Evolutionary conservation across 2,888 invertebrate genomes (phyloP), one percentile per base, ranked within the genome.

Genomic region (Lochmaea crataegi): DNA sequence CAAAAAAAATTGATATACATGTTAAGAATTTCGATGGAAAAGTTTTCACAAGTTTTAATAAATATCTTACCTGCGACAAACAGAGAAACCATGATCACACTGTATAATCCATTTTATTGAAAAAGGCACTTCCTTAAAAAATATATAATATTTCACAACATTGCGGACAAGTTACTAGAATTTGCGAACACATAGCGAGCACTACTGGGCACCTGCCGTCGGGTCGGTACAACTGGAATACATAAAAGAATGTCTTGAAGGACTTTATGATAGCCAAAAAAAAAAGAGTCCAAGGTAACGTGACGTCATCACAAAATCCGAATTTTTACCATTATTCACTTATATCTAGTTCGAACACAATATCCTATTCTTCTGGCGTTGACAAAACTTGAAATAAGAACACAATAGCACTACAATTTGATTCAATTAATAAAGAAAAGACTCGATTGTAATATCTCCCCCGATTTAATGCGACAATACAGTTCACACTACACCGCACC

Each of bases 231-330:
- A 18, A 68, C 38, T 63, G 38, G 26, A 48, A 69, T 53, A 41
- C 53, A 32, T 56, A 68, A 65, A 68, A 65, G n/a, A 51, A 51
- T 48, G 56, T 58, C 60, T 41, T 56, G 65, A 68, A 71, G 77
- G 79, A 80, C 83, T 82, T 83, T 80, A 42, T 60, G 69, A 26
- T 69, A 56, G 74, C 69, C 79, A 80, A 75, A 83, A 85, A 51
- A 57, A 61, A 63, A 63, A 63, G 82, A 83, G 84, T 82, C 84
- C 85, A 86, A 86, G 86, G 86, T 82, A 84, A 76, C 80, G 76
- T 85, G 85, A 85, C 85, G 85, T 85, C 84, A 85, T 69, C 69
- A 69, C 64, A 64, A 69, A 69, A 63, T 69, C 64, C 69, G 42
- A 69, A 45, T 69, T 69, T 69, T 42, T 42, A 60, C 67, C 58